Conservation (phyloP, 2,113 vertebrate species). For the Rhynchomys soricoides region DNA sequence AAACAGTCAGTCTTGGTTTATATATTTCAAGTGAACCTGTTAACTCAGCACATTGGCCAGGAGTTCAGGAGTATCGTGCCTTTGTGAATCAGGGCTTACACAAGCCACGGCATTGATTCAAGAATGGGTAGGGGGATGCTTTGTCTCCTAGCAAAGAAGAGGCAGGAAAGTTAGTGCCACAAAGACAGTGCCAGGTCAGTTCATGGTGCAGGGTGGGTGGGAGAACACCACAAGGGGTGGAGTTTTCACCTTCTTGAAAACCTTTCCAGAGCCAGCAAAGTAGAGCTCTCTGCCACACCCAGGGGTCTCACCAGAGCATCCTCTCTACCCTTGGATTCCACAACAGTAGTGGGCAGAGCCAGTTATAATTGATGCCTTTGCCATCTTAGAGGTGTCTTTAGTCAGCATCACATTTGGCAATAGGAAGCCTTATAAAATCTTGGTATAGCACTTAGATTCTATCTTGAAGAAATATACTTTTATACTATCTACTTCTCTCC, state of each 20-base stretch:
- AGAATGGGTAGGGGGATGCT: accelerated
- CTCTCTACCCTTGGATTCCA: constrained; percentile 58
- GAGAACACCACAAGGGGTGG: neutral
- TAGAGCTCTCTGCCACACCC: neutral
- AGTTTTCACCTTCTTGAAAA: constrained; percentile 28
- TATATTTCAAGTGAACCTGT: constrained; percentile 75
- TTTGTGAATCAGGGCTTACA: constrained; percentile 53
- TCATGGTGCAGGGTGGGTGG: neutral
- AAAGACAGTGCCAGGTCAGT: neutral
- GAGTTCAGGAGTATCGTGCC: constrained; percentile 59
- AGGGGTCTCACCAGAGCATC: constrained; percentile 43
- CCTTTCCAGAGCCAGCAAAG: constrained; percentile 28
- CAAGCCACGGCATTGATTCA: accelerated
- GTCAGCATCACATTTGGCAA: constrained; percentile 84
- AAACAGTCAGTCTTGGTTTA: constrained; percentile 75
- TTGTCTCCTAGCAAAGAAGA: neutral
- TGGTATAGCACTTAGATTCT: constrained; percentile 86
- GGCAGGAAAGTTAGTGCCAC: accelerated
- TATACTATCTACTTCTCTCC: constrained; percentile 73
- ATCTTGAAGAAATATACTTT: constrained; percentile 83
- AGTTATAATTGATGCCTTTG: constrained; percentile 81
- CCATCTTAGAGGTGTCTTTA: constrained; percentile 81
- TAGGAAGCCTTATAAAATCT: constrained; percentile 89
- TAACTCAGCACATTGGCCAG: constrained; percentile 48
- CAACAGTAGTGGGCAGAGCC: constrained; percentile 79